A percentile compares a stretch with the other conserved stretches of the same genome.
phyloP scores from a whole-genome alignment of 2,888 invertebrate genomes.

The Oligia latruncula region DNA sequence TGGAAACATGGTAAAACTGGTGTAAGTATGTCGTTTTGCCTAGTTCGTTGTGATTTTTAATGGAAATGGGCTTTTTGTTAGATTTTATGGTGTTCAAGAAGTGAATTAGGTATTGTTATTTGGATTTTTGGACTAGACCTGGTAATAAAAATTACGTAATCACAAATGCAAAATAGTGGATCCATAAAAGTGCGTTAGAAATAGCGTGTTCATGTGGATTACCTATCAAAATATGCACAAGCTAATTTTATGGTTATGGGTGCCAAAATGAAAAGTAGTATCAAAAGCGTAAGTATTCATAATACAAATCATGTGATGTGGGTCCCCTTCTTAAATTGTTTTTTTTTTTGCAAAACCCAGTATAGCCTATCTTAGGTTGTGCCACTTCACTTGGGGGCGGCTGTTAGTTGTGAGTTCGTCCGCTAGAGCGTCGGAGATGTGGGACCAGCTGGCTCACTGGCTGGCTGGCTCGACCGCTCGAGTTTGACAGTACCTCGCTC shows the following conservation, averaged over 20 bases:
- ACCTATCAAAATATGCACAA: background rate
- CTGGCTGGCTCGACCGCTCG: slow-evolving; percentile 79
- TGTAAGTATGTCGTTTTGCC: slow-evolving; percentile 54
- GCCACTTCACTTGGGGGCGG: slow-evolving; percentile 69
- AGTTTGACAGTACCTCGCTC: slow-evolving; percentile 84
- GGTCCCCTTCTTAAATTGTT: background rate
- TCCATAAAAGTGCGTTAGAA: background rate
- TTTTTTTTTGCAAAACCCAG: background rate
- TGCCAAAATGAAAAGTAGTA: background rate
- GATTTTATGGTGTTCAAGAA: slow-evolving; percentile 24
- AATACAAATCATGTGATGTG: background rate
- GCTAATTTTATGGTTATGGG: background rate
- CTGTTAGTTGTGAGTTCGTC: slow-evolving; percentile 84
- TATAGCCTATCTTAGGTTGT: slow-evolving; percentile 64
- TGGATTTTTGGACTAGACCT: background rate
- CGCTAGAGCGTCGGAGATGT: slow-evolving; percentile 85
- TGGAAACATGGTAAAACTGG: slow-evolving; percentile 52
- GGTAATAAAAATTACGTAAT: slow-evolving; percentile 24
- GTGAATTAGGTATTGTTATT: slow-evolving; percentile 23
- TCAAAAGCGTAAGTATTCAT: background rate
- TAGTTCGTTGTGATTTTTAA: slow-evolving; percentile 23
- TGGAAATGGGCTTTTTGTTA: slow-evolving; percentile 19
- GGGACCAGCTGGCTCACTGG: slow-evolving; percentile 86
- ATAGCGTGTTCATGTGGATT: background rate
- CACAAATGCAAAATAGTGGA: background rate